A percentile compares a stretch with the other conserved stretches of the same genome.
Evolutionary conservation across 2,888 invertebrate genomes (phyloP).

Genomic region (Ennomos fuscantarius): DNA sequence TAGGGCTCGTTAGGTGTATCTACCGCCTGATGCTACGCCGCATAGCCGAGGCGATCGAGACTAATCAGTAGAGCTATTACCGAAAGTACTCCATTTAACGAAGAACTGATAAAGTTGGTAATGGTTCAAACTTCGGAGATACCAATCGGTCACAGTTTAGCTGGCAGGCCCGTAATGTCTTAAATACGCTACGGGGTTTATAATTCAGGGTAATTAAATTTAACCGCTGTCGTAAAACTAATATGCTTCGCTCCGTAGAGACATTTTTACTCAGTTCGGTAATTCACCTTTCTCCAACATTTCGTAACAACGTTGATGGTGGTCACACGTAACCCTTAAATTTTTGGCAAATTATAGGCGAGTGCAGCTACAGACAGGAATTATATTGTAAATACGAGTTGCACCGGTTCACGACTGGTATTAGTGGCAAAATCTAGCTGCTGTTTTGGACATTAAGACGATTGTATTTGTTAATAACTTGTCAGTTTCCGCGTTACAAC

Average conservation of each 20-base stretch:
- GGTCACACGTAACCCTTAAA: conserved; percentile 1
- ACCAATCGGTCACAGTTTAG: conserved; percentile 3
- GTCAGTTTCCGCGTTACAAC: conserved; percentile 24
- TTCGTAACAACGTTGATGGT: neutral
- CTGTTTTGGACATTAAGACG: conserved; percentile 6
- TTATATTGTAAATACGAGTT: neutral
- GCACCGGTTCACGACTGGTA: neutral
- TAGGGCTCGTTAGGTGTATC: conserved; percentile 28
- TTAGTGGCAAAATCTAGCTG: neutral
- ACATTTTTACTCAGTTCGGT: neutral
- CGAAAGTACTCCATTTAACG: neutral
- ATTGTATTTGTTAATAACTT: conserved; percentile 26
- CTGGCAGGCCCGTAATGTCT: neutral
- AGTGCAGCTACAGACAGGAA: neutral
- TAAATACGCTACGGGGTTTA: neutral
- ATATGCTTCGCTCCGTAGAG: neutral
- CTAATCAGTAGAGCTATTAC: conserved; percentile 13
- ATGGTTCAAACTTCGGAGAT: neutral
- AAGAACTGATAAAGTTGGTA: conserved; percentile 6
- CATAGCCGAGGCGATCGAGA: conserved; percentile 1
- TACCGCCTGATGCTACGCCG: conserved; percentile 2
- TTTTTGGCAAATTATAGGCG: conserved; percentile 5
- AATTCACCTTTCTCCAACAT: neutral
- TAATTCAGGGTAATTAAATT: neutral
- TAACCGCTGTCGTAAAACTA: neutral